A percentile compares a stretch with the other conserved stretches of the same genome.
These are phyloP conservation scores for Sarcophaga carnaria DNA, from an alignment of 2,888 invertebrate species.

Conservation along the genomic window DNA sequence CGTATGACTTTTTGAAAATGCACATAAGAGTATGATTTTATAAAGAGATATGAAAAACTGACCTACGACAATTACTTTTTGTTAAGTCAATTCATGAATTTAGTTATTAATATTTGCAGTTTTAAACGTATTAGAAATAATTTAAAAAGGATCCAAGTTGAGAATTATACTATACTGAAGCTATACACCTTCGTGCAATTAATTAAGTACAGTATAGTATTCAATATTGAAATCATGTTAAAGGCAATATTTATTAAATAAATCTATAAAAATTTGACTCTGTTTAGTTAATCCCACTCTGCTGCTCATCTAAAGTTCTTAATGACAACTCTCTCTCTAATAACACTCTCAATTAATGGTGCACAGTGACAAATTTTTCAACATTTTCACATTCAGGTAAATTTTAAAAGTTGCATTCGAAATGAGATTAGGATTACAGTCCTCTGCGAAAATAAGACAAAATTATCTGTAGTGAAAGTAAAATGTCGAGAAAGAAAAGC, in stretches of 20 bases:
- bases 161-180: no score
- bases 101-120: no score
- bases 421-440: conserved; percentile 1
- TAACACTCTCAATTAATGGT: neutral
- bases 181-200: neutral
- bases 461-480: neutral
- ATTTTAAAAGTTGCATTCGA: neutral
- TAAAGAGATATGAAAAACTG: no score
- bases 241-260: neutral
- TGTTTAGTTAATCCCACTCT: neutral
- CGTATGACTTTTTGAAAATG: no score
- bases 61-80: no score
- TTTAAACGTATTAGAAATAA: no score
- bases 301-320: neutral
- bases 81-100: no score
- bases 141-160: no score
- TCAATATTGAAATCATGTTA: neutral
- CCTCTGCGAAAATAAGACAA: neutral
- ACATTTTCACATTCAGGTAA: neutral
- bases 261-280: neutral
- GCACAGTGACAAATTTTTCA: neutral
- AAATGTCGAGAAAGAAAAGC: neutral
- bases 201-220: neutral
- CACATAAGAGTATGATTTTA: no score
- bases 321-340: neutral